A percentile compares a stretch with the other conserved stretches of the same genome.
Evolutionary conservation across 2,888 invertebrate species (phyloP).

Genomic region (Parelbella ahira): DNA sequence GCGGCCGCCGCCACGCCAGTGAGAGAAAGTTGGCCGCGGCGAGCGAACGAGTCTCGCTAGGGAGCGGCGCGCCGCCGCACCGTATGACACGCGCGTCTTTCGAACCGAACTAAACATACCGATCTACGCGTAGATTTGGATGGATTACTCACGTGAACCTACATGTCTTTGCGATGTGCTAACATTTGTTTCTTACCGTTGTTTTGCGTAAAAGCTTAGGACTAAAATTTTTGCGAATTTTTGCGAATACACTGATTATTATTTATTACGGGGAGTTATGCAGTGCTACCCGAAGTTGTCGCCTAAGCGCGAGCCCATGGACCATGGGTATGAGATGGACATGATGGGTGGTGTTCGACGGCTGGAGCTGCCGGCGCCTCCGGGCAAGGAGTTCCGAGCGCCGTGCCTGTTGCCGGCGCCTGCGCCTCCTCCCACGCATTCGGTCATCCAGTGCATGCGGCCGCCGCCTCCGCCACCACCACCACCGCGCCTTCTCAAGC

Average conservation of each 20-base stretch:
- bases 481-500: slow-evolving; percentile 73
- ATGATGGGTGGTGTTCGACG: slow-evolving; percentile 57
- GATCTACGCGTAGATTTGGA: slow-evolving; percentile 27
- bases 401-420: slow-evolving; percentile 65
- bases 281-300: slow-evolving; percentile 72
- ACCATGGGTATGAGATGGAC: slow-evolving; percentile 59
- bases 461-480: slow-evolving; percentile 77
- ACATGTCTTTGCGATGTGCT: slow-evolving; percentile 24
- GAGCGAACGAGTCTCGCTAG: slow-evolving; percentile 77
- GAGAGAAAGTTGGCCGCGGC: slow-evolving; percentile 79
- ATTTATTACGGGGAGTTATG: slow-evolving; percentile 52
- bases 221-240: slow-evolving; percentile 6
- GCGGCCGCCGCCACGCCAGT: slow-evolving; percentile 76
- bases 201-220: not conserved
- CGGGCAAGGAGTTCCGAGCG: slow-evolving; percentile 72
- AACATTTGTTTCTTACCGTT: slow-evolving; percentile 9
- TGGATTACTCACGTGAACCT: slow-evolving; percentile 22
- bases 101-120: slow-evolving; percentile 24
- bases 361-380: slow-evolving; percentile 72
- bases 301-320: slow-evolving; percentile 66
- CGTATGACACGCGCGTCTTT: slow-evolving; percentile 55
- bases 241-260: slow-evolving; percentile 34
- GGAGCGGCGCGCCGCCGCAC: slow-evolving; percentile 64
- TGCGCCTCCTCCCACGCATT: slow-evolving; percentile 53
- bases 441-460: slow-evolving; percentile 77